These are phyloP conservation scores for Colletes latitarsis DNA, from an alignment of 1,140 invertebrate species.

Conservation along the genomic window DNA sequence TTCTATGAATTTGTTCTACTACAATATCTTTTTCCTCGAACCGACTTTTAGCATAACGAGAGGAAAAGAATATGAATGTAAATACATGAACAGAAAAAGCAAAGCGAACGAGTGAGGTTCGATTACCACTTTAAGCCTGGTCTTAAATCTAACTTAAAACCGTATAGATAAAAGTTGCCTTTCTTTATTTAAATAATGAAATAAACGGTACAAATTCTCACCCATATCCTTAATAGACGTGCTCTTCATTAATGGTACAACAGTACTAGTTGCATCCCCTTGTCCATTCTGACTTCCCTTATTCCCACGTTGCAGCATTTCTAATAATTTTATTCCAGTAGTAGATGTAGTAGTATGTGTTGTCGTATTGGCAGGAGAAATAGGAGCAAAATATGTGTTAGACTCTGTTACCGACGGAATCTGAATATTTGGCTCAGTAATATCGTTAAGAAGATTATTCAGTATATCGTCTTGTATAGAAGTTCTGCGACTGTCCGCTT, in stretches of 20 bases:
- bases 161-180: too few relatives aligned
- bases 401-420: slow-evolving; percentile 81
- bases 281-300: slow-evolving; percentile 77
- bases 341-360: slow-evolving; percentile 62
- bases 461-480: slow-evolving; percentile 85
- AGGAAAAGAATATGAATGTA: background rate
- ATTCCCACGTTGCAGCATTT: slow-evolving; percentile 83
- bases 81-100: too few relatives aligned
- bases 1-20: background rate
- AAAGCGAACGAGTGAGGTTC: too few relatives aligned
- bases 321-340: slow-evolving; percentile 79
- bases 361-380: slow-evolving; percentile 83
- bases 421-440: slow-evolving; percentile 81
- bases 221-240: slow-evolving; percentile 80
- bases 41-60: background rate
- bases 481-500: slow-evolving; percentile 82
- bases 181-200: too few relatives aligned
- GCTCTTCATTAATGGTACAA: slow-evolving; percentile 74
- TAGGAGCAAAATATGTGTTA: slow-evolving; percentile 84
- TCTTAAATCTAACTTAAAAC: too few relatives aligned
- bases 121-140: too few relatives aligned
- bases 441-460: slow-evolving; percentile 85
- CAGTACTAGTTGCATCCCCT: slow-evolving; percentile 70
- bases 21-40: too few relatives aligned
- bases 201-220: slow-evolving; percentile 57